phyloP scores from a whole-genome alignment of 2,797 vertebrate species.

The Harpagifer antarcticus region DNA sequence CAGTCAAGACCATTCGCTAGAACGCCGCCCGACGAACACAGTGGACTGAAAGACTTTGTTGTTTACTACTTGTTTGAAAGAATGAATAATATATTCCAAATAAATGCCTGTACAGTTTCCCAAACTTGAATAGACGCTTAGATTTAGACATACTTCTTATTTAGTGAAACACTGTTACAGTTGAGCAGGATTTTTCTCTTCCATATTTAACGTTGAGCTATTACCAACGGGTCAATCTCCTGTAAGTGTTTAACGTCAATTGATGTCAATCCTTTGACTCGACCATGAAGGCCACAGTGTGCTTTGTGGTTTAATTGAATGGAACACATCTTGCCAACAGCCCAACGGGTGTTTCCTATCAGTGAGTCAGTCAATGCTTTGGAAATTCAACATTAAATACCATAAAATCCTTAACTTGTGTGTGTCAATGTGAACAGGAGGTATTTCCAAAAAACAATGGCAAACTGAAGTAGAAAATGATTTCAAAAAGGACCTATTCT shows the following conservation, averaged over 20 bases:
- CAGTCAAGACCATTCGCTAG: constrained; percentile 93
- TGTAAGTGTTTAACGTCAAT: constrained; percentile 19
- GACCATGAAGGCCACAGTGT: constrained; percentile 2
- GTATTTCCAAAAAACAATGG: constrained; percentile 25
- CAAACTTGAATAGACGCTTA: constrained; percentile 22
- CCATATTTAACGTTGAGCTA: constrained; percentile 15
- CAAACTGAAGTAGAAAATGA: constrained; percentile 5
- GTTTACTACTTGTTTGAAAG: constrained; percentile 51
- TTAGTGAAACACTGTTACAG: constrained; percentile 13
- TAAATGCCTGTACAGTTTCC: constrained; percentile 62
- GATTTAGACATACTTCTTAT: constrained; percentile 14
- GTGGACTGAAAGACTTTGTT: constrained; percentile 43
- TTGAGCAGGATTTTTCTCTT: constrained; percentile 5
- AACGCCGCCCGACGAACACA: constrained; percentile 13
- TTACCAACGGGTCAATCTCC: constrained; percentile 4
- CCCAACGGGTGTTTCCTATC: constrained; percentile 50
- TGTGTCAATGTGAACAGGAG: constrained; percentile 31
- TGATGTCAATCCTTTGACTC: constrained; percentile 27
- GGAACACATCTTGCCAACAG: constrained; percentile 40
- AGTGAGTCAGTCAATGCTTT: neutral
- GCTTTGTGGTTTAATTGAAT: constrained; percentile 38
- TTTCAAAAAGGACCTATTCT: constrained; percentile 14
- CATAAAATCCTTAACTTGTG: constrained; percentile 15
- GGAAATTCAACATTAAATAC: constrained; percentile 5
- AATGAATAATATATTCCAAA: constrained; percentile 48